Conservation (phyloP, 2,113 vertebrate species). For the Tonatia bakeri region DNA sequence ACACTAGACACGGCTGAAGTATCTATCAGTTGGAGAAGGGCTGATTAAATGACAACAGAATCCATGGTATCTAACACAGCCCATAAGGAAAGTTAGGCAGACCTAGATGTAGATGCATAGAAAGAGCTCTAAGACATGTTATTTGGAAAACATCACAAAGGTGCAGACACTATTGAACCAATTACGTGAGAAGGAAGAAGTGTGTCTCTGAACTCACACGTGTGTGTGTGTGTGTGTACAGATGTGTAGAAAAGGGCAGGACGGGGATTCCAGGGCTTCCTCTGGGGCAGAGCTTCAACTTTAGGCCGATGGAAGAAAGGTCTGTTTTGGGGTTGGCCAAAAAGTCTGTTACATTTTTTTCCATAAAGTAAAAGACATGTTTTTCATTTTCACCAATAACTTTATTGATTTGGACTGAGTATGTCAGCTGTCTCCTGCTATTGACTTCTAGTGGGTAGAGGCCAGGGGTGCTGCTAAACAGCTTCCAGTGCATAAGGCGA, state of each 20-base stretch:
- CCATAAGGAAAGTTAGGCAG: background rate
- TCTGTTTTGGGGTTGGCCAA: background rate
- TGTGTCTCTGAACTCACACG: background rate
- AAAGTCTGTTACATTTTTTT: no score
- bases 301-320: background rate
- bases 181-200: background rate
- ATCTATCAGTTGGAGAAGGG: background rate
- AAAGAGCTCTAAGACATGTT: background rate
- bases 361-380: no score
- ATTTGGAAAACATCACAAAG: background rate
- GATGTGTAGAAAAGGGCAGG: background rate
- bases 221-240: accelerated
- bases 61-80: accelerated
- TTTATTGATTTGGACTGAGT: no score
- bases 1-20: background rate
- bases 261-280: background rate
- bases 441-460: no score
- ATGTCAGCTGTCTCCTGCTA: no score
- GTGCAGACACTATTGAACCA: background rate
- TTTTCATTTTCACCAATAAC: no score
- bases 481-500: no score
- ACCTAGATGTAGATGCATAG: background rate
- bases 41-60: background rate
- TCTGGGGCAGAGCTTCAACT: background rate
- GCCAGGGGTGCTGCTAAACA: no score